Conservation (phyloP, 1,140 invertebrate genomes). For the Drosophila watanabei region DNA sequence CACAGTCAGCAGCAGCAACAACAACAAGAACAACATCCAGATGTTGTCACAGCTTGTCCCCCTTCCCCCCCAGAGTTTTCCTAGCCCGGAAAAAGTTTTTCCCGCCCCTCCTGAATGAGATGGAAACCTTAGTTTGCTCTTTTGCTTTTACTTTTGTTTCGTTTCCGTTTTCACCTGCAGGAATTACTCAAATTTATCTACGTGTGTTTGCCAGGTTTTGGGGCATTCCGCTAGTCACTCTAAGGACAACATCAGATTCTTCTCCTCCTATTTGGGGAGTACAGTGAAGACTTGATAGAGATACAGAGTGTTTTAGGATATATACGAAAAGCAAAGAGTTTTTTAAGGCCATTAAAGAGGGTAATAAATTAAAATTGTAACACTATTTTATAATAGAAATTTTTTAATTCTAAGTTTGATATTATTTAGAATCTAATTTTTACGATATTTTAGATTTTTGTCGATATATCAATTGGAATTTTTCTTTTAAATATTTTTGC, state of each 20-base stretch:
- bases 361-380: no score
- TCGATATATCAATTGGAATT: neutral
- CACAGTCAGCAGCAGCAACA: conserved; percentile 15
- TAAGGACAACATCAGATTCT: conserved; percentile 8
- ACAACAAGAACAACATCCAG: conserved; percentile 31
- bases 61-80: neutral
- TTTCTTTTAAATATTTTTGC: no score
- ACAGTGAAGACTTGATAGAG: conserved; percentile 3
- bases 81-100: conserved; percentile 32
- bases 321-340: no score
- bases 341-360: no score
- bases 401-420: no score
- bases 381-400: no score
- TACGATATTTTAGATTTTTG: neutral
- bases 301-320: neutral
- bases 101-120: conserved; percentile 12
- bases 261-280: neutral
- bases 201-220: conserved; percentile 44
- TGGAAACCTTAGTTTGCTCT: conserved; percentile 52
- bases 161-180: conserved; percentile 56
- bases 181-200: conserved; percentile 65
- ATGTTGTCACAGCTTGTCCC: conserved; percentile 36
- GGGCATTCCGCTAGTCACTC: conserved; percentile 51
- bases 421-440: no score
- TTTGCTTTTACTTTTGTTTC: conserved; percentile 65